phyloP scores from a whole-genome alignment of 2,888 invertebrate genomes.

The Papilio protenor region DNA sequence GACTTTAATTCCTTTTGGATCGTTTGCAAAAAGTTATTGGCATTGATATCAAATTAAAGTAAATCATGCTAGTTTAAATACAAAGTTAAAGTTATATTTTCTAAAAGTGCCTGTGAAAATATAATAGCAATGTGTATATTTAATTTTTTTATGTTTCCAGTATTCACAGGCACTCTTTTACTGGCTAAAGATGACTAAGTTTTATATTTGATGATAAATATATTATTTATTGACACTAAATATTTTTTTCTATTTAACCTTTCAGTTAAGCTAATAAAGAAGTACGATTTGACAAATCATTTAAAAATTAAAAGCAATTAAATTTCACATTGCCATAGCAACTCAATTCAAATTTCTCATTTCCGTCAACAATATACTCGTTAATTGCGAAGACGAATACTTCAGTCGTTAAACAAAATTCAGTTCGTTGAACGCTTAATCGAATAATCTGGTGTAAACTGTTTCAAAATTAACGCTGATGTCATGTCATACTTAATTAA shows the following conservation, averaged over 20 bases:
- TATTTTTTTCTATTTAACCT: background rate
- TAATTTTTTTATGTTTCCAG: background rate
- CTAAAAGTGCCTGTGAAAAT: background rate
- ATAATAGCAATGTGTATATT: background rate
- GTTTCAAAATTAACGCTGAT: conserved; percentile 19
- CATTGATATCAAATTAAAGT: conserved; percentile 5
- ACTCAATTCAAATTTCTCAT: background rate
- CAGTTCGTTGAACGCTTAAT: conserved; percentile 28
- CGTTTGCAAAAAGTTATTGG: conserved; percentile 9
- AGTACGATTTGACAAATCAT: background rate
- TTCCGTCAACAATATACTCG: background rate
- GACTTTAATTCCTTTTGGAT: conserved; percentile 10
- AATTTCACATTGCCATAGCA: background rate
- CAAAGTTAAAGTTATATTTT: background rate
- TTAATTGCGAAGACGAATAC: conserved; percentile 19
- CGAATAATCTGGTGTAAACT: conserved; percentile 16
- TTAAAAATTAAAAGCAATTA: background rate
- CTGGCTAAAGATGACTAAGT: background rate
- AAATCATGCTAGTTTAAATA: background rate
- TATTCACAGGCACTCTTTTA: background rate
- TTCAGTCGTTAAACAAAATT: conserved; percentile 22
- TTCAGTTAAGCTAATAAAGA: background rate
- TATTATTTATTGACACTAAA: background rate
- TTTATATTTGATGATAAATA: background rate
- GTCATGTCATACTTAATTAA: conserved; percentile 16